Evolutionary conservation across 2,888 invertebrate genomes (phyloP).

Genomic region (Dastarcus helophoroides): DNA sequence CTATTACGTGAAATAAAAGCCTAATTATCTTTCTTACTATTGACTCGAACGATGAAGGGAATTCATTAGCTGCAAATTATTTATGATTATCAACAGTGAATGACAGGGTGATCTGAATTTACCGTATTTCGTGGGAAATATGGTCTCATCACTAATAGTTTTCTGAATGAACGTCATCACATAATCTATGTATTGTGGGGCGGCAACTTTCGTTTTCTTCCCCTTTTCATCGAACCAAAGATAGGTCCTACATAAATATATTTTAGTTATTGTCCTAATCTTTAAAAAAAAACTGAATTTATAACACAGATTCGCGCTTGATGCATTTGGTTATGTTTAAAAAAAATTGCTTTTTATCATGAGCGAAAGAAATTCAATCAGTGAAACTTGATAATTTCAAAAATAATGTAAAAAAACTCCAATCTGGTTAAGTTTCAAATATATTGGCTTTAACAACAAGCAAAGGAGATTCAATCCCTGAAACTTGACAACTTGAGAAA

Average conservation of each 20-base stretch:
- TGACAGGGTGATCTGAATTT: conserved; percentile 30
- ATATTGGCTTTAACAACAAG: too few relatives aligned
- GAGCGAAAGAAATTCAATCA: too few relatives aligned
- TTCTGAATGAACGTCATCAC: conserved; percentile 98
- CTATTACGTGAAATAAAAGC: conserved; percentile 94
- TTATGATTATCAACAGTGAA: neutral
- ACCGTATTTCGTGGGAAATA: conserved; percentile 99
- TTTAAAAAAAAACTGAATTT: too few relatives aligned
- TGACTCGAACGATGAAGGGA: conserved; percentile 87
- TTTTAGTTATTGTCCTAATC: too few relatives aligned
- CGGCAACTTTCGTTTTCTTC: conserved; percentile 92
- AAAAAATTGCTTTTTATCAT: too few relatives aligned
- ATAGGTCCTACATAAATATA: conserved; percentile 71
- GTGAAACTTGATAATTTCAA: too few relatives aligned
- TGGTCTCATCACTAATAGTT: conserved; percentile 90
- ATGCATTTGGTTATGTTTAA: too few relatives aligned
- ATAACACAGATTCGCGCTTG: too few relatives aligned
- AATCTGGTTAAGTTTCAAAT: too few relatives aligned
- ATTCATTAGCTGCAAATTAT: conserved; percentile 65
- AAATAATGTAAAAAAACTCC: too few relatives aligned
- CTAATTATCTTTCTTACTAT: conserved; percentile 93
- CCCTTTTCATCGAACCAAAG: conserved; percentile 98
- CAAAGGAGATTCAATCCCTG: too few relatives aligned
- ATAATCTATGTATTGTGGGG: conserved; percentile 97
- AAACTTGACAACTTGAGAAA: too few relatives aligned